Conservation (phyloP, 2,888 invertebrate genomes). For the Escarpia spicata region DNA sequence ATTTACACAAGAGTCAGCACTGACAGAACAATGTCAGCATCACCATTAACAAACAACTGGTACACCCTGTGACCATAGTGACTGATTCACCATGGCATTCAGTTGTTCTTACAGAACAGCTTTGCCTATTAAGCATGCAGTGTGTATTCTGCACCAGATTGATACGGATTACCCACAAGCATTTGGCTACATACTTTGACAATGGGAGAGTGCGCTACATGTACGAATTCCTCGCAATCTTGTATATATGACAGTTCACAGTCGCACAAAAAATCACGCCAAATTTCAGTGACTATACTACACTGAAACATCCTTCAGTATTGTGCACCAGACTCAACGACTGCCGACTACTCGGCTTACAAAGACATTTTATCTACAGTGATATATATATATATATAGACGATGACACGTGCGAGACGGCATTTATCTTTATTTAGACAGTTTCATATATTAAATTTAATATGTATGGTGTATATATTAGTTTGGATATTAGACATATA, state of each 20-base stretch:
- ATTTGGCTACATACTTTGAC: background rate
- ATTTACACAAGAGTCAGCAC: background rate
- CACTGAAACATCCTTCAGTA: conserved; percentile 1
- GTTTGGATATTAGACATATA: background rate
- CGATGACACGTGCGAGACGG: background rate
- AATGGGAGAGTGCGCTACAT: background rate
- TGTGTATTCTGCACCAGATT: background rate
- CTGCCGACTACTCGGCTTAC: background rate
- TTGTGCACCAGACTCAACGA: background rate
- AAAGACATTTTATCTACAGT: background rate
- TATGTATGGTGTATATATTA: background rate
- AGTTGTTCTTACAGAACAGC: background rate
- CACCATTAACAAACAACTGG: background rate
- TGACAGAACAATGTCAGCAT: background rate
- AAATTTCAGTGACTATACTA: background rate
- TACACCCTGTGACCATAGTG: background rate
- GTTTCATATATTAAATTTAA: background rate
- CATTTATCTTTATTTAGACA: background rate
- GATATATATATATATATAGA: background rate
- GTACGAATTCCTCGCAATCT: background rate
- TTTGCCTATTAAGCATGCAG: background rate
- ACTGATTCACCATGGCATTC: background rate
- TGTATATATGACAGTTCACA: background rate
- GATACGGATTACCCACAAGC: background rate
- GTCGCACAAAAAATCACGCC: background rate